Evolutionary conservation across 2,888 invertebrate genomes (phyloP).

Genomic region (Pheosia tremula): DNA sequence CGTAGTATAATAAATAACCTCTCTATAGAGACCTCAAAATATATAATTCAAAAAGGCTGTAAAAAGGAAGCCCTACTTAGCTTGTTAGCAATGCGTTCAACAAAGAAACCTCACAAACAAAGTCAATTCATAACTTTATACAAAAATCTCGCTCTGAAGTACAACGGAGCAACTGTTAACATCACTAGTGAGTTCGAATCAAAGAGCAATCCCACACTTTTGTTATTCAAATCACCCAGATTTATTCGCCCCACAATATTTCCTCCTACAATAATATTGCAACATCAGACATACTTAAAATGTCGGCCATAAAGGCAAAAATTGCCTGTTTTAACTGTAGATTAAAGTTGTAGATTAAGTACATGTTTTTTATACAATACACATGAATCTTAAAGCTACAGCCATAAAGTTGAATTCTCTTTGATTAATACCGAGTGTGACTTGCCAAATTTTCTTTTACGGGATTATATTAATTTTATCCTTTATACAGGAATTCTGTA

Average conservation of each 20-base stretch:
- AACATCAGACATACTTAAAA: neutral
- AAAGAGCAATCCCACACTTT: conserved; percentile 1
- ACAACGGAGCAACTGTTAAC: neutral
- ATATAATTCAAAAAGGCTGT: neutral
- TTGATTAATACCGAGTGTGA: neutral
- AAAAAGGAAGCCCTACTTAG: neutral
- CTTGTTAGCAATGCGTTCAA: conserved; percentile 1
- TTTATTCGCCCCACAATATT: conserved; percentile 3
- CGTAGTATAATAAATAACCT: no score
- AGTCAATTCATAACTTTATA: conserved; percentile 2
- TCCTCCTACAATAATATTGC: neutral
- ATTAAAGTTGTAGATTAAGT: neutral
- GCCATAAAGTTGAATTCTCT: neutral
- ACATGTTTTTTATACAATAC: neutral
- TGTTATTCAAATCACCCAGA: conserved; percentile 4
- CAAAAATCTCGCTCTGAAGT: neutral
- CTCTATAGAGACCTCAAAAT: neutral
- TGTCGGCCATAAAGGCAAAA: neutral
- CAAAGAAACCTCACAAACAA: neutral
- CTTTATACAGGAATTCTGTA: neutral
- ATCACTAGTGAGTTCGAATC: neutral
- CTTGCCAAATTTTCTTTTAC: neutral
- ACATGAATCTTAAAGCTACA: neutral
- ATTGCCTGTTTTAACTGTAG: neutral
- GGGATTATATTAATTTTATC: neutral